Evolutionary conservation across 1,140 invertebrate species (phyloP), one percentile per base, ranked within the genome.

Genomic region (Neodiprion pinetum): DNA sequence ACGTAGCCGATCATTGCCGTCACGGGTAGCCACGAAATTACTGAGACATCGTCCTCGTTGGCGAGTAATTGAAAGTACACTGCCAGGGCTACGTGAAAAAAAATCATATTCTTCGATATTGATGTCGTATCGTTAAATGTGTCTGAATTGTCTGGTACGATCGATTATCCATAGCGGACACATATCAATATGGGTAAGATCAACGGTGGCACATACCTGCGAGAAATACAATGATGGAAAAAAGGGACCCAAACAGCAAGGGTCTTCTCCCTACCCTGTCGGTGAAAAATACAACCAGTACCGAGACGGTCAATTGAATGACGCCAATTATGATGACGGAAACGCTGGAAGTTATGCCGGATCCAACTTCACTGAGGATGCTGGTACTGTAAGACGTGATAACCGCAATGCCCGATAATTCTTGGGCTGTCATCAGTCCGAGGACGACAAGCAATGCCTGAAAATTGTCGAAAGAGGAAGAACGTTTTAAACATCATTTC

Each of bases 371-470:
- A 40, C 92, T 88, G 79, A 95, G 94, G 80, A 95, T 95, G 67
- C 90, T 89, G 71, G 93, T 91, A 0, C 93, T 90, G 79, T 95
- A 95, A 11, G 93, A 91, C 77, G 93, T 91, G 23, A 95, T 89
- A 0, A 92, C 92, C 71, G 93, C 93, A 53, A 93, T 93, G 0
- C 94, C 93, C 67, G 91, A 93, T 71, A 94, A 90, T 80, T 95
- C 93, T 81, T 96, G 94, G 10, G 93, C 90, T 3, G 92, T 85
- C 77, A 93, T 91, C 74, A 95, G 87, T 14, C 90, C 89, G 53
- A 93, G 74, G 23, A 91, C 87, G 47, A 94, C 91, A 14, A 91
- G 84, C 3, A 95, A 83, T 9, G 91, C 92, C 77, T 61, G 9
- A 5, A 40, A 40, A 40, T 40, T 40, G 28, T 3, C 5, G 0